Percentiles rank a stretch among this genome's conserved stretches.
These are phyloP conservation scores for Micropterix aruncella DNA, from an alignment of 2,888 invertebrate genomes.

Conservation along the genomic window DNA sequence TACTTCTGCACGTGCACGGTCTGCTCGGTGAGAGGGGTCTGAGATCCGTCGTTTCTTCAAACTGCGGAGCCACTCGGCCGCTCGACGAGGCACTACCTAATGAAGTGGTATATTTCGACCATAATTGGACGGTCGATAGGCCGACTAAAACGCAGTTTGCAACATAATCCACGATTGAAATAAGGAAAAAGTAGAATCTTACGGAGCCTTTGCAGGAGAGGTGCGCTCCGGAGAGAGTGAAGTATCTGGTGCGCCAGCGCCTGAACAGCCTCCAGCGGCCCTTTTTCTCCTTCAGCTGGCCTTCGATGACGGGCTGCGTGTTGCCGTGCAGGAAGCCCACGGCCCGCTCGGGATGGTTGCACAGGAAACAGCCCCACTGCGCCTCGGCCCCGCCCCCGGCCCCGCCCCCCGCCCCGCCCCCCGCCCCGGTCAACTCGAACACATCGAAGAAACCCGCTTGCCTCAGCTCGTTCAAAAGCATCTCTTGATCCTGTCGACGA, in stretches of 20 bases:
- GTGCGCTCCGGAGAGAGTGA: conserved; percentile 85
- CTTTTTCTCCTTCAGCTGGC: conserved; percentile 83
- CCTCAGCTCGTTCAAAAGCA: conserved; percentile 71
- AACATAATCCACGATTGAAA: neutral
- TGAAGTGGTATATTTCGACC: no score
- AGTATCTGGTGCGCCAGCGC: conserved; percentile 87
- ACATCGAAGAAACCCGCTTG: conserved; percentile 85
- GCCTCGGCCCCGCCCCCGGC: conserved; percentile 22
- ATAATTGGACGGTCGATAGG: no score
- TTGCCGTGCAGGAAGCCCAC: conserved; percentile 68
- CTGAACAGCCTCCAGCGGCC: conserved; percentile 84
- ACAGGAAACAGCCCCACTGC: conserved; percentile 86
- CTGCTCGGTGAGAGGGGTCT: no score
- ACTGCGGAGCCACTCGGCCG: no score
- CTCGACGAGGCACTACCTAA: no score
- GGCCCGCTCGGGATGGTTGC: conserved; percentile 84
- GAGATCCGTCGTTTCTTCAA: no score
- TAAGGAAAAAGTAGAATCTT: conserved; percentile 21
- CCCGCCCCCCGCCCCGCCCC: conserved; percentile 25
- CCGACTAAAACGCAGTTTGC: no score
- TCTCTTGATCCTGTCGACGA: conserved; percentile 82
- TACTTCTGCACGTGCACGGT: no score
- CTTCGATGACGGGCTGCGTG: conserved; percentile 79
- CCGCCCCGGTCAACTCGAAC: conserved; percentile 61
- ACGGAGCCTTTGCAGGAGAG: conserved; percentile 76